Base-by-base conservation (phyloP, 2,888 invertebrate species). In the Monopis laevigella region DNA sequence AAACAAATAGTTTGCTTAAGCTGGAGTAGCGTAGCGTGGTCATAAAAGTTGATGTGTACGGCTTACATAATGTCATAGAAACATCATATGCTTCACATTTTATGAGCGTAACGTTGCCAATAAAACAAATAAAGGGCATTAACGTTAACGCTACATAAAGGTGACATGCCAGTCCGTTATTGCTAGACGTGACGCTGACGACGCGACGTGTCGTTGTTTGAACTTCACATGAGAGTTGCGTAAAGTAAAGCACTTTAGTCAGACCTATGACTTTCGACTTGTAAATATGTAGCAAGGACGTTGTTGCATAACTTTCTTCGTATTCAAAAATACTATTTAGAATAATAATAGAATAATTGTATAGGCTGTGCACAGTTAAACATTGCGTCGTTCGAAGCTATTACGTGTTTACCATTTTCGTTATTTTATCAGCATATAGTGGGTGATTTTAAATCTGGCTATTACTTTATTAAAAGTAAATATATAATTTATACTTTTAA, bases 241-340 rank as follows among this genome's bases (percentile, higher is more conserved):
- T 8, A 36, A 36, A 19, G 21, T 36, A 21, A 36, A 18, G 18
- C 16, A 13, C 13, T 32, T 28, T 6, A 24, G 24, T 24, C 24
- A 24, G n/a, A 35, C 35, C 35, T 17, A 35, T 35, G 35, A 18
- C n/a, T 19, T n/a, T 36, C 12, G 13, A 36, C 32, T 32, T 46
- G 49, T 53, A 50, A 56, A 58, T 56, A 50, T 58, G 58, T 58
- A 58, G 55, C 64, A 62, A 62, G 62, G 63, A 57, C 58, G 36
- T 21, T 32, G 32, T 3, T 14, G 32, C 2, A 32, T 17, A 10
- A 13, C 17, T 14, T 14, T 17, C n/a, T n/a, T n/a, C n/a, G n/a
- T n/a, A n/a, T n/a, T n/a, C n/a, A n/a, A n/a, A n/a, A n/a, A n/a
- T n/a, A n/a, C n/a, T n/a, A n/a, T n/a, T n/a, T n/a, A n/a, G n/a